phyloP scores from a whole-genome alignment of 2,113 vertebrate species.

The Hypocryptadius cinnamomeus region DNA sequence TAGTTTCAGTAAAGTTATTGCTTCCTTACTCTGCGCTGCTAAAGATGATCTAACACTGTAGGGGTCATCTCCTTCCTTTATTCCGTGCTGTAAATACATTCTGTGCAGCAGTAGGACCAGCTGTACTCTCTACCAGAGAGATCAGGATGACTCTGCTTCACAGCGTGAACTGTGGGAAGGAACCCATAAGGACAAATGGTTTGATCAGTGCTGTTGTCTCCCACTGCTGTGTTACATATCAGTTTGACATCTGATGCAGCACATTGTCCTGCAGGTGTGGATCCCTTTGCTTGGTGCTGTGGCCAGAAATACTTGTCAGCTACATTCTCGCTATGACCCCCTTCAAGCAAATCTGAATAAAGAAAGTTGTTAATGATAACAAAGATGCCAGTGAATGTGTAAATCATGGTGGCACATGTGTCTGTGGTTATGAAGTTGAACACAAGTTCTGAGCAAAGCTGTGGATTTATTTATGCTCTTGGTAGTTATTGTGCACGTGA shows the following conservation, averaged over 20 bases:
- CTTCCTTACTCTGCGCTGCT: background rate
- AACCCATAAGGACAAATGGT: background rate
- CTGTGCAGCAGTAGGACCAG: background rate
- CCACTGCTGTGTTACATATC: background rate
- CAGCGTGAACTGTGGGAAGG: background rate
- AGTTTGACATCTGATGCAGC: background rate
- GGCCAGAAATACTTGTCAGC: background rate
- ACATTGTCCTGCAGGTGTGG: background rate
- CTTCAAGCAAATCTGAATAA: background rate
- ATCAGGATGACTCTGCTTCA: background rate
- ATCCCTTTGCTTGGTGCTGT: background rate
- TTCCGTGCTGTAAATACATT: background rate
- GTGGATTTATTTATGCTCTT: background rate
- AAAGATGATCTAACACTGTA: background rate
- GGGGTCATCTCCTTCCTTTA: background rate
- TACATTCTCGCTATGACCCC: background rate
- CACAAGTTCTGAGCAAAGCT: background rate
- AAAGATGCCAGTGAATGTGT: background rate
- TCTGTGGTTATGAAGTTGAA: background rate
- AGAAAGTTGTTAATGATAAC: background rate
- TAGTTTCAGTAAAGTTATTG: background rate
- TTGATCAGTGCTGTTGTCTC: background rate
- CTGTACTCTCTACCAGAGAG: background rate
- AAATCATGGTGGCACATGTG: background rate
- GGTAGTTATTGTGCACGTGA: background rate